phyloP scores from a whole-genome alignment of 2,888 invertebrate species.

The Clunio marinus region DNA sequence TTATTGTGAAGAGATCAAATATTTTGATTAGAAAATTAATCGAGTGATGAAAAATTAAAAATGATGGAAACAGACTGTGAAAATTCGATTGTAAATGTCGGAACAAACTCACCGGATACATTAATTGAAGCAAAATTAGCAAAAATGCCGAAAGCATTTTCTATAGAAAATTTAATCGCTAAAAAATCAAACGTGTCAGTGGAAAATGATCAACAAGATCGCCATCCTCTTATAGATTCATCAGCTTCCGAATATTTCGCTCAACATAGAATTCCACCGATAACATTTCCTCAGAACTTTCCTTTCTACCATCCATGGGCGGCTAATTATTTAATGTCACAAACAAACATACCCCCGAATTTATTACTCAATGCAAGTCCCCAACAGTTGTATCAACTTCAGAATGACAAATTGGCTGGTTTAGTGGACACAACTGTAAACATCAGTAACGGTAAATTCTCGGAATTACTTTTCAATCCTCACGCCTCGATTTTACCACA shows the following conservation, averaged over 20 bases:
- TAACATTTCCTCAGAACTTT: constrained; percentile 45
- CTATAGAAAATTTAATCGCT: constrained; percentile 51
- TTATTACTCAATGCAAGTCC: constrained; percentile 42
- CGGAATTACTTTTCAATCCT: constrained; percentile 31
- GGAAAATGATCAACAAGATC: constrained; percentile 3
- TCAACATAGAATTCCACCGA: constrained; percentile 16
- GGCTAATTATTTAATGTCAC: constrained; percentile 48
- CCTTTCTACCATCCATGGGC: constrained; percentile 51
- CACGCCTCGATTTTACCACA: constrained; percentile 1
- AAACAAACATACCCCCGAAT: constrained; percentile 46
- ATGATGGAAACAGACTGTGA: constrained; percentile 31
- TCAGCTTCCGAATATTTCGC: not conserved
- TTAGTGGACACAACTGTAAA: constrained; percentile 39
- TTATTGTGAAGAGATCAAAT: not conserved
- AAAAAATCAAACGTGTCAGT: constrained; percentile 39
- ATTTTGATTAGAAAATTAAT: not conserved
- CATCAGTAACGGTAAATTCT: constrained; percentile 31
- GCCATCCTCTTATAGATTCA: not conserved
- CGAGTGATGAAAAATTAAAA: not conserved
- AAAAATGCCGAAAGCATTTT: constrained; percentile 50
- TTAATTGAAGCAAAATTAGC: constrained; percentile 43
- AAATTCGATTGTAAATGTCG: not conserved
- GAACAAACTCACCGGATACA: constrained; percentile 15
- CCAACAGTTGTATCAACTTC: constrained; percentile 26
- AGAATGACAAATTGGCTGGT: constrained; percentile 43